Base-by-base conservation (phyloP, 1,140 invertebrate genomes). In the Drosophila jambulina region DNA sequence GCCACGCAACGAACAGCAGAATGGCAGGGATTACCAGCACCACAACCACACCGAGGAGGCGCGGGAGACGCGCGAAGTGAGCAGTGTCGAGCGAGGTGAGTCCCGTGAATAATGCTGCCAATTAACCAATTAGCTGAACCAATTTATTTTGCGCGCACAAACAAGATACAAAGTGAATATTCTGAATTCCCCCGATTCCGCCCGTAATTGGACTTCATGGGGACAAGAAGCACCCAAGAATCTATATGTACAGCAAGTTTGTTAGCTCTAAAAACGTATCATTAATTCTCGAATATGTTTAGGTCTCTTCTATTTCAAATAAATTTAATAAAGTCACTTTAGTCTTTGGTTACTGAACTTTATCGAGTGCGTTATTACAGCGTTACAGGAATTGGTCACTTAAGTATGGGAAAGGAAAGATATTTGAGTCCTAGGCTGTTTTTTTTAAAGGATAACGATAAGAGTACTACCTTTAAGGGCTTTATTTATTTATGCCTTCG, bases 61-160 rank as follows among this genome's bases (percentile, higher is more conserved):
- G 78, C 83, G 82, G 15, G 92, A 93, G 69, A 75, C 80, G 53
- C 92, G 88, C 51, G 92, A 93, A 87, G 72, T 92, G 67, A 92
- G 91, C 80, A 93, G 92, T 49, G 82, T 93, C 59, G 92, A 93
- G 74, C 79, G 92, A 72, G 92, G 92, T 92, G 72, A 85, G 81
- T 88, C 21, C 21, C 46, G 60, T 62, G 57, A 77, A 72, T 69
- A 70, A 68, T 34, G 32, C 38, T 51, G 63, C 67, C 67, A 64
- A 63, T 62, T 64, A 75, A 87, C 67, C 74, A 63, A 82, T 83
- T 83, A 82, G 53, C 27, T 72, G 53, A 72, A 72, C 23, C 53
- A 72, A 72, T 59, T 49, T 70, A 70, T 70, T 49, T 70, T 51
- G 67, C 67, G 67, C 62, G 38, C 46, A 27, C 62, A 68, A 36